A percentile compares a stretch with the other conserved stretches of the same genome.
These are phyloP conservation scores for Peromyscus californicus DNA, from an alignment of 2,113 vertebrate species.

Conservation along the genomic window DNA sequence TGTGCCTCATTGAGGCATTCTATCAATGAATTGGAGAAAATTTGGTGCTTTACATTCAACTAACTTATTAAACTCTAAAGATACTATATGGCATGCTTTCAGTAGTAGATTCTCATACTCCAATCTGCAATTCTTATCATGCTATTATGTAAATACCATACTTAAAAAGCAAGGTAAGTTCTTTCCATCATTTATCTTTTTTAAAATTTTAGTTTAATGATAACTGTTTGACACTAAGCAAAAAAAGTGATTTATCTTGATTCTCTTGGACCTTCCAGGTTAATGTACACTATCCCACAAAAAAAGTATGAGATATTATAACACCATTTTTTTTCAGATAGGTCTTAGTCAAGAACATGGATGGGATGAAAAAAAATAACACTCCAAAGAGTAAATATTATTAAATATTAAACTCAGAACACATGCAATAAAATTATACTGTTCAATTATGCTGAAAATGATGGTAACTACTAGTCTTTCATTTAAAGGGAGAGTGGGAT, in stretches of 20 bases:
- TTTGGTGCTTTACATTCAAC: neutral
- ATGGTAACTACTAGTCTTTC: constrained; percentile 1
- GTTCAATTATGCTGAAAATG: neutral
- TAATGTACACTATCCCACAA: neutral
- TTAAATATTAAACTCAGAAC: constrained; percentile 23
- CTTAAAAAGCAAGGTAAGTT: constrained; percentile 9
- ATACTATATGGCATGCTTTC: neutral
- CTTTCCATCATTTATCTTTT: neutral
- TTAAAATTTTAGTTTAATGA: neutral
- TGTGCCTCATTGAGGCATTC: neutral
- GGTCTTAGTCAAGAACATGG: neutral
- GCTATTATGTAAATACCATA: neutral
- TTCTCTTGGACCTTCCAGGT: neutral
- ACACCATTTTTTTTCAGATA: neutral
- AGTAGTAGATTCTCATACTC: neutral
- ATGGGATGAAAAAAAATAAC: neutral
- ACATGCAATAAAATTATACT: neutral
- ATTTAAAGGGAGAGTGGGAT: neutral
- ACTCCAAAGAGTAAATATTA: neutral
- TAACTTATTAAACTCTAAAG: constrained; percentile 1
- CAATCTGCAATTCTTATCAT: neutral
- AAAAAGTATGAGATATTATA: neutral
- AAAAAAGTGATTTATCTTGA: neutral
- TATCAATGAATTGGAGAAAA: neutral
- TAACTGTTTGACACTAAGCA: neutral